Evolutionary conservation across 2,888 invertebrate genomes (phyloP).

Genomic region (Calliphora vomitoria): DNA sequence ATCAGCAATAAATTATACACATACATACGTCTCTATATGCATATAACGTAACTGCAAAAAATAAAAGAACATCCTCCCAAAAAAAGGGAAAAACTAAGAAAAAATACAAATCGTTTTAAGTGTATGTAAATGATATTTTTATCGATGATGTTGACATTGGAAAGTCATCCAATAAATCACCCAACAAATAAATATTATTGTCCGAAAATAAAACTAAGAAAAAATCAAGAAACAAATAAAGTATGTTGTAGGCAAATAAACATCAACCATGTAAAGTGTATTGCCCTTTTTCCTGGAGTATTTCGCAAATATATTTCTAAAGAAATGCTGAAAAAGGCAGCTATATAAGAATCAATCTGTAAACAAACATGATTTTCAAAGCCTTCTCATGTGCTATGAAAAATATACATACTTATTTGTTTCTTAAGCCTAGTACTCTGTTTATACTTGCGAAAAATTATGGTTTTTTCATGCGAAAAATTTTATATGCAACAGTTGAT

Average conservation of each 20-base stretch:
- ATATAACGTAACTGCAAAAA: background rate
- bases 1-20: constrained; percentile 7
- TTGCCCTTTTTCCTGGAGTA: constrained; percentile 15
- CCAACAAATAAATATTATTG: constrained; percentile 63
- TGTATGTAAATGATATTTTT: constrained; percentile 65
- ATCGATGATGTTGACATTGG: constrained; percentile 66
- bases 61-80: background rate
- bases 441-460: too few species aligned
- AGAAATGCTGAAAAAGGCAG: background rate
- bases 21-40: background rate
- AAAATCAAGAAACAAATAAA: constrained; percentile 34
- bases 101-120: constrained; percentile 37
- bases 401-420: too few species aligned
- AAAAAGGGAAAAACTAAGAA: background rate
- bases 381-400: constrained; percentile 34
- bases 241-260: constrained; percentile 30
- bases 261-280: constrained; percentile 28
- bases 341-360: background rate
- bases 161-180: constrained; percentile 68
- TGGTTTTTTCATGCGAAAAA: too few species aligned
- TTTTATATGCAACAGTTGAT: too few species aligned
- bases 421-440: too few species aligned
- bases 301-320: constrained; percentile 17
- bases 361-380: constrained; percentile 28
- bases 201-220: constrained; percentile 15